Conservation (phyloP, 2,797 vertebrate genomes). For the Bucorvus abyssinicus region DNA sequence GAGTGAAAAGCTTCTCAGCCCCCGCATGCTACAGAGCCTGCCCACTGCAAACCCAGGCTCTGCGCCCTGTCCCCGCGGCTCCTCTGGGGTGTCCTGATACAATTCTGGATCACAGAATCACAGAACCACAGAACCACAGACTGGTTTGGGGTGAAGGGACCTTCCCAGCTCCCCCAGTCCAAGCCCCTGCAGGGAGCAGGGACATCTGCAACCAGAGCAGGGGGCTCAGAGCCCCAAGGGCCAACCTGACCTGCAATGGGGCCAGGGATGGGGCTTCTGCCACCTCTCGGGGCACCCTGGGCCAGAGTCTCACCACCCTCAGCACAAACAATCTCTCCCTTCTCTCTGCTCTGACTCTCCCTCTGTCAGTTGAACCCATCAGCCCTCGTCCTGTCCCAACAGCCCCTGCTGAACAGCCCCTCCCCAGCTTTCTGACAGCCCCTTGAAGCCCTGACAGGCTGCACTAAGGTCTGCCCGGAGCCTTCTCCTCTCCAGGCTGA, state of each 20-base stretch:
- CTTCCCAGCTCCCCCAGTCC: not conserved
- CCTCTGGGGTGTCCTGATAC: not conserved
- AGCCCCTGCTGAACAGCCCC: not conserved
- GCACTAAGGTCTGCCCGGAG: not conserved
- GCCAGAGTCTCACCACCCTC: not conserved
- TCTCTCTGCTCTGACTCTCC: not conserved
- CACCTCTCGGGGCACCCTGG: not conserved
- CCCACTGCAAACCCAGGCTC: not conserved
- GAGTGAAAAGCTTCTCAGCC: not conserved
- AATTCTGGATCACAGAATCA: not conserved
- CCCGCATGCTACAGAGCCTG: accelerated
- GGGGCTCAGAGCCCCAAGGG: too few species aligned
- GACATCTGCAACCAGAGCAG: not conserved
- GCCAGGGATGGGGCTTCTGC: not conserved
- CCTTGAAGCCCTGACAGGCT: not conserved
- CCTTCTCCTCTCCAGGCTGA: not conserved
- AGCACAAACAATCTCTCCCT: not conserved
- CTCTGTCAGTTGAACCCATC: not conserved
- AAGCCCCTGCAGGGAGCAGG: not conserved
- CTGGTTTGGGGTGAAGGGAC: not conserved
- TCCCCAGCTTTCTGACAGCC: not conserved
- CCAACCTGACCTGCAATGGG: too few species aligned
- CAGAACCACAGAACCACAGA: not conserved
- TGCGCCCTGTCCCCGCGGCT: not conserved
- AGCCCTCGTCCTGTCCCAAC: not conserved